Percentiles rank a stretch among this genome's conserved stretches.
Evolutionary conservation across 2,113 vertebrate genomes (phyloP).

Genomic region (Urocitellus parryii): DNA sequence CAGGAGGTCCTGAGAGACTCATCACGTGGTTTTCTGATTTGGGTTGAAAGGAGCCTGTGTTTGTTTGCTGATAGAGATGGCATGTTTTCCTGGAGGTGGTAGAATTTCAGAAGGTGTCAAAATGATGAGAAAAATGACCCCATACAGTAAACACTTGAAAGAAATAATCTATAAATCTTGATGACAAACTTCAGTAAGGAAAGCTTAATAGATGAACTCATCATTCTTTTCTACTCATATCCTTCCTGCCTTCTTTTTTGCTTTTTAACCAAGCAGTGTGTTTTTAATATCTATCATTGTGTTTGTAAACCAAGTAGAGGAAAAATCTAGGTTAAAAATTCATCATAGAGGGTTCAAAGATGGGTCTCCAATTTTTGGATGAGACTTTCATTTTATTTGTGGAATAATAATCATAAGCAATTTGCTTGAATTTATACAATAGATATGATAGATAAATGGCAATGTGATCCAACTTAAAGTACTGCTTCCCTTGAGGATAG

Average conservation of each 20-base stretch:
- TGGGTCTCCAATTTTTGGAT: neutral
- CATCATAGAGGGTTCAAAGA: neutral
- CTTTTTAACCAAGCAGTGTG: neutral
- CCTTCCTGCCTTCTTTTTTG: conserved; percentile 9
- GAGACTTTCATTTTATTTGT: neutral
- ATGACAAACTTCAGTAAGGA: neutral
- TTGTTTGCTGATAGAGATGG: neutral
- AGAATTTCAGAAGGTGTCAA: neutral
- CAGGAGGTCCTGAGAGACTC: neutral
- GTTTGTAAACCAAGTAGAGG: neutral
- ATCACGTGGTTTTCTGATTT: neutral
- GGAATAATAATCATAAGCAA: neutral
- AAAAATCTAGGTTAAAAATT: neutral
- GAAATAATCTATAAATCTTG: conserved; percentile 19
- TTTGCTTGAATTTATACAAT: neutral
- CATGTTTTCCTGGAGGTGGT: conserved; percentile 1
- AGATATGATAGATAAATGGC: neutral
- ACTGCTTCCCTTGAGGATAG: neutral
- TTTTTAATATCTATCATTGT: conserved; percentile 13
- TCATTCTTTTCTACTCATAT: neutral
- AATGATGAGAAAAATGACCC: conserved; percentile 10
- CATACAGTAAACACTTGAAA: neutral
- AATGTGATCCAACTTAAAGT: neutral
- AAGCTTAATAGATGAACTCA: neutral
- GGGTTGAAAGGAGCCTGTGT: neutral